Conservation (phyloP, 2,888 invertebrate species). For the Andrena bicolor region DNA sequence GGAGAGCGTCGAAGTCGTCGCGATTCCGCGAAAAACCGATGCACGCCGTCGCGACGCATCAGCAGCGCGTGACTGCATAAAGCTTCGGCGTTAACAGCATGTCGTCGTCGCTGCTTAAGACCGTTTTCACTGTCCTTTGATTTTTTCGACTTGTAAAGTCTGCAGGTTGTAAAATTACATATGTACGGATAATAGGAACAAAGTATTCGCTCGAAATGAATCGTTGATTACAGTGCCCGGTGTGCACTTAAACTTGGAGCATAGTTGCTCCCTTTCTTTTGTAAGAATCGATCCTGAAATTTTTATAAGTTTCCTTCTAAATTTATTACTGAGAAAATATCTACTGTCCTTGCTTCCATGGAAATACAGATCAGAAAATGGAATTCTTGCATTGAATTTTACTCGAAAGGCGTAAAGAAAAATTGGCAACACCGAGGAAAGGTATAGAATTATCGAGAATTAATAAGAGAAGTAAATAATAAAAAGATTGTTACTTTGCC, state of each 20-base stretch:
- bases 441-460: not conserved
- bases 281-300: no score
- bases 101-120: conserved; percentile 64
- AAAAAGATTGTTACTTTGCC: conserved; percentile 17
- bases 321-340: no score
- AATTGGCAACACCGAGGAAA: conserved; percentile 11
- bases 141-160: conserved; percentile 36
- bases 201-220: not conserved
- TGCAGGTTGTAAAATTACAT: conserved; percentile 54
- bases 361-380: not conserved
- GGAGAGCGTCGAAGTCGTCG: conserved; percentile 27
- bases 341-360: no score
- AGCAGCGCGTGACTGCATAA: conserved; percentile 81
- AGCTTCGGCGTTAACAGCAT: conserved; percentile 77
- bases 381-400: conserved; percentile 12
- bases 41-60: conserved; percentile 59
- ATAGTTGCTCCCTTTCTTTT: not conserved
- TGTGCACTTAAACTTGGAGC: not conserved
- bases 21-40: conserved; percentile 65
- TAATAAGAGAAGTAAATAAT: not conserved
- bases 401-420: not conserved
- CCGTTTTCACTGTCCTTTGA: conserved; percentile 61
- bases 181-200: conserved; percentile 4
- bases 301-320: no score
- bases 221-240: not conserved